Evolutionary conservation across 2,113 vertebrate genomes (phyloP).

Genomic region (Poeciliopsis turrubarensis): DNA sequence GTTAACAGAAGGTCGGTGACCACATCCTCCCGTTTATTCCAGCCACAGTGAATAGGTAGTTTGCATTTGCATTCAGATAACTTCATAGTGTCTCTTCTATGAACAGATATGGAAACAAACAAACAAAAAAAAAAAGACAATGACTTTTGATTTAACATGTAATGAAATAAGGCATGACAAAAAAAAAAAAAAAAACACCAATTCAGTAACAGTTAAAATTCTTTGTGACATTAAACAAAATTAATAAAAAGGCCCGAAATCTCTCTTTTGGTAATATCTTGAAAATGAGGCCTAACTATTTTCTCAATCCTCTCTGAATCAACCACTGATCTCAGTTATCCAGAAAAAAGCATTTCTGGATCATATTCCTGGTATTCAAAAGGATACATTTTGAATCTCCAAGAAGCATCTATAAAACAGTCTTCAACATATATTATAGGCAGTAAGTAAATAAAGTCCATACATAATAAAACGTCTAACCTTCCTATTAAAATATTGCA

Average conservation of each 20-base stretch:
- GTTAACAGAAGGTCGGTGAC: conserved; percentile 28
- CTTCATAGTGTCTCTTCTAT: conserved; percentile 10
- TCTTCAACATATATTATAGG: conserved; percentile 14
- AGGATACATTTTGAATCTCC: neutral
- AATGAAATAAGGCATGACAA: neutral
- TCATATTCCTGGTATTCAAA: neutral
- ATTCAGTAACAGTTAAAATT: neutral
- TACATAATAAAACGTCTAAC: neutral
- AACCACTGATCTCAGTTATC: neutral
- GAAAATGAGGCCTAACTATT: neutral
- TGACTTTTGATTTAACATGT: neutral
- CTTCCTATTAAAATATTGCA: conserved; percentile 3
- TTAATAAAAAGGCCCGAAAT: neutral
- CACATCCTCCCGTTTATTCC: conserved; percentile 41
- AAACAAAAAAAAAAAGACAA: neutral
- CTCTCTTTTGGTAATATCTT: neutral
- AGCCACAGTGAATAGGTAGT: conserved; percentile 43
- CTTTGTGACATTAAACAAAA: neutral
- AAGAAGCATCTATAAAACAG: conserved; percentile 4
- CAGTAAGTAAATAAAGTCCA: conserved; percentile 19
- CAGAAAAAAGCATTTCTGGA: neutral
- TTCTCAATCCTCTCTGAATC: neutral
- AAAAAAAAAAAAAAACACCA: neutral
- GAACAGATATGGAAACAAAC: conserved; percentile 2
- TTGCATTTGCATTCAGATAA: conserved; percentile 31